Evolutionary conservation across 2,797 vertebrate species (phyloP).

Genomic region (Chloroceryle inda): DNA sequence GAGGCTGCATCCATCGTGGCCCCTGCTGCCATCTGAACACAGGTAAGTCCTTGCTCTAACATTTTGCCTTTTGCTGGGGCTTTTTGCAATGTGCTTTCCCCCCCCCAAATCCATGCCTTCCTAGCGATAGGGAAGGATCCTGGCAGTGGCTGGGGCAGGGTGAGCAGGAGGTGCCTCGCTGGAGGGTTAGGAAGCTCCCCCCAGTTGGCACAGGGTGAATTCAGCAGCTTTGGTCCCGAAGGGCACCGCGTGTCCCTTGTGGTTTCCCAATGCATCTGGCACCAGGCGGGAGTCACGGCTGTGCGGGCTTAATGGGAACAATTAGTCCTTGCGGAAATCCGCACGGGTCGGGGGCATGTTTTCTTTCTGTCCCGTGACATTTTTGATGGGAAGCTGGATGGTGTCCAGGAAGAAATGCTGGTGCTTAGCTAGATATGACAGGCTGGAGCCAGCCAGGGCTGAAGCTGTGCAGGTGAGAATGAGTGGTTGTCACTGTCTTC

Average conservation of each 20-base stretch:
- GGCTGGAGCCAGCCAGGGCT: background rate
- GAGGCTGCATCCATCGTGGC: background rate
- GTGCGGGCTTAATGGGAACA: background rate
- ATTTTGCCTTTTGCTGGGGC: background rate
- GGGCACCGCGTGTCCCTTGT: fast-evolving
- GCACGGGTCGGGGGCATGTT: background rate
- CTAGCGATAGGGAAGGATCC: background rate
- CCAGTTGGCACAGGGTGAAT: background rate
- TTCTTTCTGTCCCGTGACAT: background rate
- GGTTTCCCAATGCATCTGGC: background rate
- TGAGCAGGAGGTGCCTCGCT: background rate
- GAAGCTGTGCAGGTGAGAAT: background rate
- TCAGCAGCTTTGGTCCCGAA: background rate
- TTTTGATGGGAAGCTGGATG: conserved; percentile 38
- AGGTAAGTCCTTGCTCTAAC: background rate
- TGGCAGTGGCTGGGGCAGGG: background rate
- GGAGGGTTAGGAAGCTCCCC: background rate
- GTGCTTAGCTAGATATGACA: background rate
- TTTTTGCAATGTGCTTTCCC: background rate
- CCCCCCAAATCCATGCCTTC: background rate
- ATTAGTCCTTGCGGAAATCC: background rate
- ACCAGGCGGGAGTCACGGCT: fast-evolving
- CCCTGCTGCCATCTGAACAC: fast-evolving
- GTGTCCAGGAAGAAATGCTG: background rate
- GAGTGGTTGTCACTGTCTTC: fast-evolving